These are phyloP conservation scores for Patella ulyssiponensis DNA, from an alignment of 2,888 invertebrate species.

Conservation along the genomic window DNA sequence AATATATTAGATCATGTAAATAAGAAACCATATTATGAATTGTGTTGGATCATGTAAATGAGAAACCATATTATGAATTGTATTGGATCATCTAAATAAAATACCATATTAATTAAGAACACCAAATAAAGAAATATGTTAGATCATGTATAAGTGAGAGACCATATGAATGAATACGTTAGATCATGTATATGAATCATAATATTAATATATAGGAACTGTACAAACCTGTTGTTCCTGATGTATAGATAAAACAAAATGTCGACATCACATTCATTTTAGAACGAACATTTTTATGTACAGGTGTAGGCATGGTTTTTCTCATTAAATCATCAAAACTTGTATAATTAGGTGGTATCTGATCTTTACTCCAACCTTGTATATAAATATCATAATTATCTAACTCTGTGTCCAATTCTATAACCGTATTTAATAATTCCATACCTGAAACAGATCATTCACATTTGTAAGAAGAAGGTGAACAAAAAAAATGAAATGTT, in stretches of 20 bases:
- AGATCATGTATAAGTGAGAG: too few species aligned
- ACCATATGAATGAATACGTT: background rate
- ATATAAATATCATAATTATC: constrained; percentile 44
- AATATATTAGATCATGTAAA: too few species aligned
- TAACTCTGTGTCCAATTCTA: constrained; percentile 49
- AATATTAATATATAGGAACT: background rate
- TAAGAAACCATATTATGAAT: too few species aligned
- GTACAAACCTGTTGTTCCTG: constrained; percentile 73
- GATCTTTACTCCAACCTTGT: constrained; percentile 35
- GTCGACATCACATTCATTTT: constrained; percentile 48
- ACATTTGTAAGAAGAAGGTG: too few species aligned
- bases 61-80: background rate
- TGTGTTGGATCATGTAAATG: too few species aligned
- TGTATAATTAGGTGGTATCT: constrained; percentile 41
- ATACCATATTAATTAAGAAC: too few species aligned
- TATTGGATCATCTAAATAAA: background rate
- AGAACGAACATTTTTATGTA: constrained; percentile 39
- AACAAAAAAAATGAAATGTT: too few species aligned
- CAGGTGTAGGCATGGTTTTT: constrained; percentile 35
- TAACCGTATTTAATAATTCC: constrained; percentile 49
- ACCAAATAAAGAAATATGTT: too few species aligned
- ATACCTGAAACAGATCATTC: constrained; percentile 41
- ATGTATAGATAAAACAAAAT: constrained; percentile 94
- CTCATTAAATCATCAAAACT: constrained; percentile 48
- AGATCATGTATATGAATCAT: too few species aligned